These are phyloP conservation scores for Andrena praecox DNA, from an alignment of 2,888 invertebrate species.

Conservation along the genomic window DNA sequence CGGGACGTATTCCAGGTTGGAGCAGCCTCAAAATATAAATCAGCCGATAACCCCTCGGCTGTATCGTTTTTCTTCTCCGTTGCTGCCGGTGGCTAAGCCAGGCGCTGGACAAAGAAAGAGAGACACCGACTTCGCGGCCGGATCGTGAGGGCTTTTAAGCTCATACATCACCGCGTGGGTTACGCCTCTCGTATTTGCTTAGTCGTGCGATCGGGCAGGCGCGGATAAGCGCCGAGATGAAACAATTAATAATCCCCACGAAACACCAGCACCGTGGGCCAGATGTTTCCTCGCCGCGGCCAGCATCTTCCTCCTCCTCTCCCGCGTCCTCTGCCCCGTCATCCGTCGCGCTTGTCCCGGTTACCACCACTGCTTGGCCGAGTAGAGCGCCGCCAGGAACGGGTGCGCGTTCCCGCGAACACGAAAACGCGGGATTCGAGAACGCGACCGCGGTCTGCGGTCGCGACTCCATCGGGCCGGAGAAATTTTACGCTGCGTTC, in stretches of 20 bases:
- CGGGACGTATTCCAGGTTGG: constrained; percentile 72
- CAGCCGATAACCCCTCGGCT: constrained; percentile 77
- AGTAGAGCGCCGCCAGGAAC: background rate
- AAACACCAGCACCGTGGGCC: constrained; percentile 72
- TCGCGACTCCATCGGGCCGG: constrained; percentile 30
- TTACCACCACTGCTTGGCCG: constrained; percentile 40
- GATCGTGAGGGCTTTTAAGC: constrained; percentile 82
- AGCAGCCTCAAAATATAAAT: constrained; percentile 81
- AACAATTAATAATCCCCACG: constrained; percentile 82
- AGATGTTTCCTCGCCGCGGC: constrained; percentile 65
- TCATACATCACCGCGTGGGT: constrained; percentile 83
- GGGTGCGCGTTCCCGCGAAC: background rate
- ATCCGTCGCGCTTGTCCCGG: constrained; percentile 44
- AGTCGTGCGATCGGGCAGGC: constrained; percentile 82
- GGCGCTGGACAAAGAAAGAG: constrained; percentile 22
- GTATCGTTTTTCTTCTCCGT: constrained; percentile 55
- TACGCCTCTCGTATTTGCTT: constrained; percentile 84
- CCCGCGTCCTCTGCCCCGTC: background rate
- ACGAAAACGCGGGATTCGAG: constrained; percentile 29
- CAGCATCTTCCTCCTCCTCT: constrained; percentile 36
- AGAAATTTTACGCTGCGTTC: constrained; percentile 43
- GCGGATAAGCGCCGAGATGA: constrained; percentile 82
- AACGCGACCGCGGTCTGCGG: constrained; percentile 22
- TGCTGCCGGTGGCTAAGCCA: constrained; percentile 31
- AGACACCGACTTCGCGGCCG: constrained; percentile 54